Base-by-base conservation (phyloP, 2,113 vertebrate species). In the Theristicus caerulescens region DNA sequence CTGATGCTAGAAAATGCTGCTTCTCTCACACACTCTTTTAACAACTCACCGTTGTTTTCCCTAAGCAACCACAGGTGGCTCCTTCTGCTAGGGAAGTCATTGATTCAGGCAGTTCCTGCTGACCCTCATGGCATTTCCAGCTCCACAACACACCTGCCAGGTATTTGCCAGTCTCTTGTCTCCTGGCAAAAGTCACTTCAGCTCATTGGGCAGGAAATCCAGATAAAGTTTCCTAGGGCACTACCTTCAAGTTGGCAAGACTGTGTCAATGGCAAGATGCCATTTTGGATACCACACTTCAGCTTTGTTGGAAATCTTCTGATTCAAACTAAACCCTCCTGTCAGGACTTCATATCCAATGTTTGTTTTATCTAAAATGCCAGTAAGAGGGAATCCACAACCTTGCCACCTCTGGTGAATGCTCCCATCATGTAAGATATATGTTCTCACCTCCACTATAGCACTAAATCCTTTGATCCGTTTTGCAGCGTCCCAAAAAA, bases 1-100 rank as follows among this genome's bases (percentile, higher is more conserved):
- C 16, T 46, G 4, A 6, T 72, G 11, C 13, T 42, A 19, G 13
- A 11, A 76, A 72, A 64, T 2, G 0, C 36, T 14, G 6, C 32
- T 44, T 55, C 57, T 64, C 7, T 8, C 18, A 2, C 22, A 49
- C 11, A 7, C 6, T 40, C 14, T 55, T 70, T 59, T 51, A 76
- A 27, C 11, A 55, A 7, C 4, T 76, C 12, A 6, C 17, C 17
- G 10, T 58, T 2, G 0, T 67, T 78, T 87, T 57, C 17, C 11
- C 29, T 71, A 59, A 51, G 9, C n/a, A 72, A 52, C 13, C 66
- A 51, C 46, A 87, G 38, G n/a, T 69, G 38, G 24, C 38, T 64
- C 8, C n/a, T 84, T 64, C 77, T 64, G 29, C 61, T 36, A 4
- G 10, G 38, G 52, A 64, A 69, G 31, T 25, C 19, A 3, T 13